Evolutionary conservation across 1,140 invertebrate genomes (phyloP).

Genomic region (Papilio xuthus): DNA sequence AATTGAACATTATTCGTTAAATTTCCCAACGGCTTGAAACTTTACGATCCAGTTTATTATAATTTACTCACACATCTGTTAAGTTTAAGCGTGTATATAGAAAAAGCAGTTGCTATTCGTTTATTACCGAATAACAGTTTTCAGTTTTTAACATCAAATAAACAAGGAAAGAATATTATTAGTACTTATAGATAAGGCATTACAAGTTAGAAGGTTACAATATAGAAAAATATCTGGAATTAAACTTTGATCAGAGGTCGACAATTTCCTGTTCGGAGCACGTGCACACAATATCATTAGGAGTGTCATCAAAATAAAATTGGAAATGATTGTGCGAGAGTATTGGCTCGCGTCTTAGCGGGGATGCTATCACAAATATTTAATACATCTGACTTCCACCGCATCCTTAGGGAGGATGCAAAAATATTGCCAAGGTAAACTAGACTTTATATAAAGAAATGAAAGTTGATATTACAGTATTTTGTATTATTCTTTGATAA

Average conservation of each 20-base stretch:
- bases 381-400: constrained; percentile 32
- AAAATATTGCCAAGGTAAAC: not conserved
- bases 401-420: constrained; percentile 20
- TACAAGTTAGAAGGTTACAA: constrained; percentile 8
- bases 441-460: not conserved
- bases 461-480: not conserved
- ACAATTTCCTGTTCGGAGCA: constrained; percentile 37
- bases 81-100: constrained; percentile 6
- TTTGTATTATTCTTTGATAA: not conserved
- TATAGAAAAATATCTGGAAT: not conserved
- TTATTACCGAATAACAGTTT: not conserved
- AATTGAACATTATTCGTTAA: constrained; percentile 72
- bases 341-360: constrained; percentile 30
- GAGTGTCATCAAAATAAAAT: constrained; percentile 68
- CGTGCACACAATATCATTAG: constrained; percentile 62
- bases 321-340: constrained; percentile 61
- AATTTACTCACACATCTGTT: not conserved
- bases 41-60: constrained; percentile 4
- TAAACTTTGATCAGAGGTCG: constrained; percentile 21
- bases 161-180: not conserved
- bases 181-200: not conserved
- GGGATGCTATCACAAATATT: constrained; percentile 18
- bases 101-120: not conserved
- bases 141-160: not conserved
- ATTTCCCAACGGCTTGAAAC: constrained; percentile 22